Percentiles rank a stretch among this genome's conserved stretches.
Evolutionary conservation across 30 jellyfish, hydroid and myxozoan genomes (phyloP).

Genomic region (Chrysaora quinquecirrha): DNA sequence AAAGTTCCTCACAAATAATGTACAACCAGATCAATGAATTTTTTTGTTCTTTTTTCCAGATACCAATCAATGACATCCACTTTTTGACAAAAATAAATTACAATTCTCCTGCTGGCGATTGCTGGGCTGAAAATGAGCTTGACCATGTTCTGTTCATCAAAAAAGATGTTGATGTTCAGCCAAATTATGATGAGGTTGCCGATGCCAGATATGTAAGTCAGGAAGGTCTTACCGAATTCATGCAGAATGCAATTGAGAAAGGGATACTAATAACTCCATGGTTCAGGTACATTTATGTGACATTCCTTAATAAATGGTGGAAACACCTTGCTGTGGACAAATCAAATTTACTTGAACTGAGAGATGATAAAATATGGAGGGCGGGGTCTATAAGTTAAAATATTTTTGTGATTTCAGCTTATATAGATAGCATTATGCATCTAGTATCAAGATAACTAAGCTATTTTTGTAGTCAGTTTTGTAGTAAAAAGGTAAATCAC

Average conservation of each 20-base stretch:
- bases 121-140: conserved; percentile 91
- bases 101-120: conserved; percentile 71
- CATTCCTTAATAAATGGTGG: conserved; percentile 83
- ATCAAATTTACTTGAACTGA: conserved; percentile 9
- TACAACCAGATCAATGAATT: too few relatives aligned
- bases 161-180: conserved; percentile 62
- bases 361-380: conserved; percentile 51
- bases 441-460: too few relatives aligned
- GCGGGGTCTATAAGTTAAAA: conserved; percentile 45
- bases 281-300: conserved; percentile 71
- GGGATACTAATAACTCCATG: conserved; percentile 82
- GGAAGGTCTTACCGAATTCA: conserved; percentile 47
- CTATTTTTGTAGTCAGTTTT: too few relatives aligned
- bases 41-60: conserved; percentile 61
- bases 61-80: conserved; percentile 67
- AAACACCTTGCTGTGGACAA: conserved; percentile 35
- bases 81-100: conserved; percentile 76
- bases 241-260: conserved; percentile 48
- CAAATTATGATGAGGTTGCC: conserved; percentile 74
- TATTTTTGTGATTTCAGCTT: too few relatives aligned
- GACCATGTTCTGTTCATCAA: conserved; percentile 78
- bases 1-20: too few relatives aligned
- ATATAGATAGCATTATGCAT: too few relatives aligned
- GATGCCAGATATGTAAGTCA: conserved; percentile 47
- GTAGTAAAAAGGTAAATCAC: too few relatives aligned